Percentiles rank a stretch among this genome's conserved stretches.
Conservation (phyloP, 2,888 invertebrate species). For the Lamellibrachia columna region DNA sequence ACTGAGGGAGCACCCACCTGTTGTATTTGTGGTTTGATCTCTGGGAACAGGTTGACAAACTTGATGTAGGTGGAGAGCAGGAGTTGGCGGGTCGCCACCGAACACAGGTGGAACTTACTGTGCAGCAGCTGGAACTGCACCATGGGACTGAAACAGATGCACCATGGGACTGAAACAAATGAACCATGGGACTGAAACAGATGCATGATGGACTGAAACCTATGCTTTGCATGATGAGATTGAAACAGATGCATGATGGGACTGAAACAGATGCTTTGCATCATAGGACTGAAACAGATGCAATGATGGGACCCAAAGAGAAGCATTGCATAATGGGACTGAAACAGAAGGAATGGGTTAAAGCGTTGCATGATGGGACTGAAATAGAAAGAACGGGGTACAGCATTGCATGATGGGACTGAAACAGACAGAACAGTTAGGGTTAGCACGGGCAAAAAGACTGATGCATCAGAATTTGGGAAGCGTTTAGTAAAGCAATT, state of each 20-base stretch:
- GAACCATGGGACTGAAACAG: slow-evolving; percentile 69
- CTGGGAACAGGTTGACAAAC: slow-evolving; percentile 98
- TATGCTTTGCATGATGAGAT: slow-evolving; percentile 95
- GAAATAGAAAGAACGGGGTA: background rate
- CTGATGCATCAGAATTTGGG: too few relatives aligned
- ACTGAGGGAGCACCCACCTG: background rate
- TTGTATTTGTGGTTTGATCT: slow-evolving; percentile 94
- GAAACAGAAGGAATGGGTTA: too few relatives aligned
- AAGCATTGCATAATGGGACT: too few relatives aligned
- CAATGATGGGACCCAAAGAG: too few relatives aligned
- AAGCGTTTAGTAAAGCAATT: too few relatives aligned
- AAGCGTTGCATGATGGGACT: too few relatives aligned
- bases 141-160: slow-evolving; percentile 85
- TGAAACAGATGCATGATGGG: slow-evolving; percentile 60
- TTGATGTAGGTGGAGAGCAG: slow-evolving; percentile 98
- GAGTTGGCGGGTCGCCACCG: slow-evolving; percentile 94
- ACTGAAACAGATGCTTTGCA: too few relatives aligned
- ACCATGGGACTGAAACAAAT: slow-evolving; percentile 81
- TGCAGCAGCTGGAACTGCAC: slow-evolving; percentile 98
- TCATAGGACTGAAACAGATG: too few relatives aligned
- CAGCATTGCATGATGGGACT: background rate
- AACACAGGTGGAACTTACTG: slow-evolving; percentile 98
- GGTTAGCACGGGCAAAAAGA: too few relatives aligned
- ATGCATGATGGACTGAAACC: slow-evolving; percentile 97
- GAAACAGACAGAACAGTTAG: background rate